phyloP scores from a whole-genome alignment of 1,140 invertebrate species.

The Steinernema khuongi region DNA sequence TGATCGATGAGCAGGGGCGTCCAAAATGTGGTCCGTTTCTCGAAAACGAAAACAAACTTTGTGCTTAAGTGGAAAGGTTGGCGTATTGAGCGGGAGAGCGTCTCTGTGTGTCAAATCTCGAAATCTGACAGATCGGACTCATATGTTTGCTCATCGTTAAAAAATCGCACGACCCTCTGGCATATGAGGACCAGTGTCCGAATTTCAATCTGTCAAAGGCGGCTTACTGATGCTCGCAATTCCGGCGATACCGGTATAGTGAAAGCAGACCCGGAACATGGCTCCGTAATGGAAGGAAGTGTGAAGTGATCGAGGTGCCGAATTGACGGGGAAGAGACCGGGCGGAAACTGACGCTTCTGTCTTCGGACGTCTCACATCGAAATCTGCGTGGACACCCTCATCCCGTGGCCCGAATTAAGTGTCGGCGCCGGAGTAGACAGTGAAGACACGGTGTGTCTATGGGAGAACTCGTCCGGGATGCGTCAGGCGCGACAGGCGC shows the following conservation, averaged over 20 bases:
- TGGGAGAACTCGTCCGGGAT: background rate
- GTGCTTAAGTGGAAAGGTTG: background rate
- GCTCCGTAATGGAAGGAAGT: background rate
- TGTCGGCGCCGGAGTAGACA: background rate
- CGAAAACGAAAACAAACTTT: background rate
- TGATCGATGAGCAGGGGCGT: background rate
- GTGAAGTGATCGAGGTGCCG: slow-evolving; percentile 34
- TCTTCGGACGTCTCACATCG: slow-evolving; percentile 14
- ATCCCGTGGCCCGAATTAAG: too few species aligned
- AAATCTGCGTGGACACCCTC: background rate
- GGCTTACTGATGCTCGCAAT: slow-evolving; percentile 48
- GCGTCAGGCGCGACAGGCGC: slow-evolving; percentile 4
- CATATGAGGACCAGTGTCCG: background rate
- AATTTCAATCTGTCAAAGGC: slow-evolving; percentile 14
- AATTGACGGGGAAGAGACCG: slow-evolving; percentile 28
- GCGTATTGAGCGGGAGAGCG: background rate
- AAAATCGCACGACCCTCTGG: background rate
- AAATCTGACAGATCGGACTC: slow-evolving; percentile 16
- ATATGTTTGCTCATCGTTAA: slow-evolving; percentile 13
- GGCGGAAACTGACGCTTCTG: background rate
- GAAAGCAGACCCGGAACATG: slow-evolving; percentile 36
- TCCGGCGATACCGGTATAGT: slow-evolving; percentile 48
- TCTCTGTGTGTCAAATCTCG: background rate
- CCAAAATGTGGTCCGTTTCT: background rate
- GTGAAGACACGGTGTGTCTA: background rate